Conservation (phyloP, 2,797 vertebrate genomes). For the Holocentrus rufus region DNA sequence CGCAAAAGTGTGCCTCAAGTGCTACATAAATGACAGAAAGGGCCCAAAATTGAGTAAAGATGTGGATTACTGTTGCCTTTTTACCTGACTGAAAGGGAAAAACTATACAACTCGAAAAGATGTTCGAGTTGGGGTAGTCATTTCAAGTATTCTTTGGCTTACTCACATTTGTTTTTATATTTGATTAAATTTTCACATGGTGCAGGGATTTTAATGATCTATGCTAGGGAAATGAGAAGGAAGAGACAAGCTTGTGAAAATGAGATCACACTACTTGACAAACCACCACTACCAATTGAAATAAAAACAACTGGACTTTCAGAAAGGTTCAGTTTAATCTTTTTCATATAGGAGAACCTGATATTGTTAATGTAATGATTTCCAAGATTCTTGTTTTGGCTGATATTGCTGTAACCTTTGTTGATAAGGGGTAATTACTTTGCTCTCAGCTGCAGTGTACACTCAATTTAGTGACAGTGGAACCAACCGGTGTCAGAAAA, state of each 20-base stretch:
- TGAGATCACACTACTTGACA: too few relatives aligned
- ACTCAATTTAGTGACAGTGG: too few relatives aligned
- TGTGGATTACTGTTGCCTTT: constrained; percentile 32
- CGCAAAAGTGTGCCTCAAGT: constrained; percentile 34
- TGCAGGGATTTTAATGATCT: constrained; percentile 40
- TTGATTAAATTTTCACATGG: constrained; percentile 19
- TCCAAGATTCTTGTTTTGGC: too few relatives aligned
- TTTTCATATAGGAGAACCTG: too few relatives aligned
- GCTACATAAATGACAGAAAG: constrained; percentile 33
- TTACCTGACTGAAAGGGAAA: constrained; percentile 49
- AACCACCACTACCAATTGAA: too few relatives aligned
- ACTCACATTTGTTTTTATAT: constrained; percentile 38
- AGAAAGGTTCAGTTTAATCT: too few relatives aligned
- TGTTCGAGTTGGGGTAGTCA: constrained; percentile 44
- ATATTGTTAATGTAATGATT: too few relatives aligned
- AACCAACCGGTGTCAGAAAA: too few relatives aligned
- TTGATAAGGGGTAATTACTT: too few relatives aligned
- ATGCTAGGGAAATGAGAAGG: constrained; percentile 50
- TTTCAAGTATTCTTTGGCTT: constrained; percentile 40
- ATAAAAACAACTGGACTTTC: too few relatives aligned
- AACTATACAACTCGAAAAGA: constrained; percentile 40
- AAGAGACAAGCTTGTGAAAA: constrained; percentile 29
- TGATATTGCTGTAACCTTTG: too few relatives aligned
- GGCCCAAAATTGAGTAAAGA: constrained; percentile 23
- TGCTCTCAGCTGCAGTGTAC: too few relatives aligned